phyloP scores from a whole-genome alignment of 2,797 vertebrate species.

The Spinibarbus caldwelli region DNA sequence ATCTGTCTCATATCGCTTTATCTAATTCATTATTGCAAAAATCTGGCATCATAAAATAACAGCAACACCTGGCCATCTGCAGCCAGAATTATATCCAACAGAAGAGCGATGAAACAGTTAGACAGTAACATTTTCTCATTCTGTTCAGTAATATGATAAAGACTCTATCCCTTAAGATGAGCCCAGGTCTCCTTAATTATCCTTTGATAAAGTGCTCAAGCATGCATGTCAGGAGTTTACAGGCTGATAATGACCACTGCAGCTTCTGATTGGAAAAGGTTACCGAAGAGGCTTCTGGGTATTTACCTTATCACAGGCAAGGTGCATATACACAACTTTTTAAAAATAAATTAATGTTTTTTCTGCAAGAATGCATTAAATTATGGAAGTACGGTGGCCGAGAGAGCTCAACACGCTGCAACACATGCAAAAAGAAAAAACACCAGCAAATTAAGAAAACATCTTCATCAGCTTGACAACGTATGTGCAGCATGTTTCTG shows the following conservation, averaged over 20 bases:
- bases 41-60: neutral
- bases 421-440: neutral
- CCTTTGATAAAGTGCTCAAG: conserved; percentile 12
- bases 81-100: neutral
- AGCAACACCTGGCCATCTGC: conserved; percentile 17
- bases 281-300: neutral
- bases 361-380: neutral
- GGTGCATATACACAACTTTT: neutral
- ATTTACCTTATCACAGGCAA: neutral
- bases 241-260: neutral
- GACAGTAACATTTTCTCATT: neutral
- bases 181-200: neutral
- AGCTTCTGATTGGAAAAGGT: neutral
- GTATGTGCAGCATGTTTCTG: no score
- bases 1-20: neutral
- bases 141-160: conserved; percentile 9
- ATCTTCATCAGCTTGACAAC: neutral
- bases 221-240: neutral
- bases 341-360: neutral
- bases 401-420: neutral
- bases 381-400: neutral
- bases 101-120: neutral
- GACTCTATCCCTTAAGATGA: neutral
- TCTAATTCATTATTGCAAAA: neutral
- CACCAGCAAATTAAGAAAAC: neutral